Percentiles rank a stretch among this genome's conserved stretches.
Evolutionary conservation across 2,113 vertebrate species (phyloP).

Genomic region (Crypturellus undulatus): DNA sequence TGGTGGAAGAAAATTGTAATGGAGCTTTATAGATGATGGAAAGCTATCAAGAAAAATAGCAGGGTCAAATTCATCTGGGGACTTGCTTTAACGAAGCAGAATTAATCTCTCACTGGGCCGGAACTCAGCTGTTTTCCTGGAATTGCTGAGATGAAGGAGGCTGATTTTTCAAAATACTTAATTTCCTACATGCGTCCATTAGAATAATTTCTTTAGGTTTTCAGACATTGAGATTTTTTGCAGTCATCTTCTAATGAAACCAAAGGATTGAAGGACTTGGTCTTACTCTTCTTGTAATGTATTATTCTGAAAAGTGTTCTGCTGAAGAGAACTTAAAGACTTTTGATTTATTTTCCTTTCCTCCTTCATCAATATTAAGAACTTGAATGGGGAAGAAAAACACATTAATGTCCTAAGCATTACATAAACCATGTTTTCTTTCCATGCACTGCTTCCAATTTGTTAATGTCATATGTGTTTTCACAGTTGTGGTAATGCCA

Average conservation of each 20-base stretch:
- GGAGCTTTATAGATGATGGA: neutral
- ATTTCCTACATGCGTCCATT: neutral
- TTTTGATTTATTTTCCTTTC: neutral
- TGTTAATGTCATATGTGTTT: neutral
- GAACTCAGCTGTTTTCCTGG: neutral
- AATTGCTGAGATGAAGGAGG: neutral
- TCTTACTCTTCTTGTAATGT: neutral
- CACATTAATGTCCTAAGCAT: neutral
- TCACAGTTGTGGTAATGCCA: constrained; percentile 31
- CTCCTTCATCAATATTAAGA: neutral
- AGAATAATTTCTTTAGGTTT: neutral
- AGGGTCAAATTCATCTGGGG: neutral
- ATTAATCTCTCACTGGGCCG: neutral
- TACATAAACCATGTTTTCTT: neutral
- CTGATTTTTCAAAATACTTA: neutral
- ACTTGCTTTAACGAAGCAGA: neutral
- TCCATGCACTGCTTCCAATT: neutral
- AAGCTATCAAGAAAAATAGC: neutral
- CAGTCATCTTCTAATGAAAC: neutral
- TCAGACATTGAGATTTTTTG: neutral
- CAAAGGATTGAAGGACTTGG: neutral
- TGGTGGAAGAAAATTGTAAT: neutral
- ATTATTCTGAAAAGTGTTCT: neutral
- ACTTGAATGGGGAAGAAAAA: neutral
- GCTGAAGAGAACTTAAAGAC: neutral